Evolutionary conservation across 2,113 vertebrate genomes (phyloP).

Genomic region (Paradoxurus hermaphroditus): DNA sequence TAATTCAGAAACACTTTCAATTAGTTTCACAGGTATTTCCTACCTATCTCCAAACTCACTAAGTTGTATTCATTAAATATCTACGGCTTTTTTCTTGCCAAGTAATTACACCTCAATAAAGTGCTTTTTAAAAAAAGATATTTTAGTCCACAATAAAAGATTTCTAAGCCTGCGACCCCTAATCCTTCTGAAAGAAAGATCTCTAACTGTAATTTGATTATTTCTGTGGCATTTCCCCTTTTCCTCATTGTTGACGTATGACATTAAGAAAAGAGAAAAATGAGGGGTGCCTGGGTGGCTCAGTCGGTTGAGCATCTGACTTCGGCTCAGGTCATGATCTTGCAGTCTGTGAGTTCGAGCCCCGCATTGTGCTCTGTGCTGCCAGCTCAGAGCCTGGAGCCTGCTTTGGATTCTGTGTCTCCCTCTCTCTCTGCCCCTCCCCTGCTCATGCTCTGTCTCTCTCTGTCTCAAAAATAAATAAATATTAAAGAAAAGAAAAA

Average conservation of each 20-base stretch:
- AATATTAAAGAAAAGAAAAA: background rate
- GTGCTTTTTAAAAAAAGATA: background rate
- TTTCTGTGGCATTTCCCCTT: constrained; percentile 9
- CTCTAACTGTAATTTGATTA: background rate
- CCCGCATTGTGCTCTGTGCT: no score
- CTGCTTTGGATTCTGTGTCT: no score
- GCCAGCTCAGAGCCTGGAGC: no score
- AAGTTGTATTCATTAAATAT: background rate
- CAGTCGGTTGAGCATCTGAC: no score
- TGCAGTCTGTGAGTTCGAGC: no score
- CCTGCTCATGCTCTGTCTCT: no score
- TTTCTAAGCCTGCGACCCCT: background rate
- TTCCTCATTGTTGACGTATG: background rate
- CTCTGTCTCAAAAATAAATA: no score
- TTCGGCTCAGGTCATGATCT: no score
- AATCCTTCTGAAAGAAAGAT: background rate
- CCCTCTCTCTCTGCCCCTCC: no score
- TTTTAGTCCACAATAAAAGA: background rate
- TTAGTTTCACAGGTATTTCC: background rate
- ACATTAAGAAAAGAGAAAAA: background rate
- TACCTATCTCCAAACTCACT: background rate
- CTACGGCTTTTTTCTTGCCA: background rate
- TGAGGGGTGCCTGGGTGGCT: no score
- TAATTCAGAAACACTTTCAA: background rate
- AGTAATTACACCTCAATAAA: background rate